A percentile compares a stretch with the other conserved stretches of the same genome.
Evolutionary conservation across 2,113 vertebrate species (phyloP).

Genomic region (Toxostoma redivivum): DNA sequence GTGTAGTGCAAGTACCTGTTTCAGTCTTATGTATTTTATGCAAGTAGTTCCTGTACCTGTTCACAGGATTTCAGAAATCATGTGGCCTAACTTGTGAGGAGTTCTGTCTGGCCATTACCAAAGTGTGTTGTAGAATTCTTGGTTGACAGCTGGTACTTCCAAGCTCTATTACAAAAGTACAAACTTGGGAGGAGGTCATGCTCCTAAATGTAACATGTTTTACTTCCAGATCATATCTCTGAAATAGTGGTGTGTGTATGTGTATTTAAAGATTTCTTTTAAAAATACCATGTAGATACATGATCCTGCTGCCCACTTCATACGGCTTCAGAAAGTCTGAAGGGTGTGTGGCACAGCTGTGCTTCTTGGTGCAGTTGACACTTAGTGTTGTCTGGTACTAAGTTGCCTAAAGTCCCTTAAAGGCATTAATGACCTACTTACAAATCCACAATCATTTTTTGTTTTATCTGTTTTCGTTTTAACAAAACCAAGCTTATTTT

Average conservation of each 20-base stretch:
- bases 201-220: neutral
- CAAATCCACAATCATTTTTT: accelerated
- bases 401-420: neutral
- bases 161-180: neutral
- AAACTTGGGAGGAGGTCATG: neutral
- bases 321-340: neutral
- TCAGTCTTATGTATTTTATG: neutral
- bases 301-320: neutral
- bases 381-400: neutral
- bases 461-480: neutral
- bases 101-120: neutral
- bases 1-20: neutral
- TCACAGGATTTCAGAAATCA: neutral
- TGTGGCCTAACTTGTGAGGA: neutral
- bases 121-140: neutral
- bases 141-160: neutral
- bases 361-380: neutral
- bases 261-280: neutral
- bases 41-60: neutral
- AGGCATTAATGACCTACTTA: neutral
- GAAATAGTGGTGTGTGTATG: neutral
- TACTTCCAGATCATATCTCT: neutral
- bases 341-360: neutral
- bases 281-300: neutral
- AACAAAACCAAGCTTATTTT: neutral